phyloP scores from a whole-genome alignment of 2,888 invertebrate genomes.

The Agonopterix subpropinquella region DNA sequence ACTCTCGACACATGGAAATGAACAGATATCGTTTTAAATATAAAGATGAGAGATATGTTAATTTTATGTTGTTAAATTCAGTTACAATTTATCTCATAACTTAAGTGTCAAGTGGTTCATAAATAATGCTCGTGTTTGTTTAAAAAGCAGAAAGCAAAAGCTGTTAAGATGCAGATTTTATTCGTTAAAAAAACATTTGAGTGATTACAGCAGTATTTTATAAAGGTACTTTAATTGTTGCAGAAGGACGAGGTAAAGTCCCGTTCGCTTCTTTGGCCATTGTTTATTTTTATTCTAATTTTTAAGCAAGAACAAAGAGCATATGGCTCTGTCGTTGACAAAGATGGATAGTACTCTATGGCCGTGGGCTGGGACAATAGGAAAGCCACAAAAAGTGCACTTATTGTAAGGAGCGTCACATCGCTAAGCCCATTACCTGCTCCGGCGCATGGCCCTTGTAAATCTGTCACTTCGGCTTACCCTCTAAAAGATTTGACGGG shows the following conservation, averaged over 20 bases:
- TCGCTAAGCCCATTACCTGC: constrained; percentile 56
- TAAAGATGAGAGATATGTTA: constrained; percentile 49
- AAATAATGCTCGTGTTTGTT: constrained; percentile 17
- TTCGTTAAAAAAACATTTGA: no score
- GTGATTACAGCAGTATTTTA: not conserved
- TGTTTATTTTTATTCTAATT: constrained; percentile 63
- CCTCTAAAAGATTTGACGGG: constrained; percentile 34
- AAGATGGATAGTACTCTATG: constrained; percentile 53
- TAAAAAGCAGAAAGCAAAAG: constrained; percentile 6
- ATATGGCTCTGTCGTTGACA: constrained; percentile 54
- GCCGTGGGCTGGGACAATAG: constrained; percentile 46
- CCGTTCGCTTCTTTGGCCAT: constrained; percentile 32
- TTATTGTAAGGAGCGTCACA: constrained; percentile 43
- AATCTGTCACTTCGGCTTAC: constrained; percentile 54
- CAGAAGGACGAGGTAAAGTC: constrained; percentile 25
- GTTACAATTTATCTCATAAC: constrained; percentile 28
- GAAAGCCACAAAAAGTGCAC: constrained; percentile 42
- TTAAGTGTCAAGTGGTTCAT: constrained; percentile 11
- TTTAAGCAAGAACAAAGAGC: constrained; percentile 63
- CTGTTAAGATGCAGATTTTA: not conserved
- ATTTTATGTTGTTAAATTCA: constrained; percentile 39
- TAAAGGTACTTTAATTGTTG: constrained; percentile 3
- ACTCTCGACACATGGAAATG: constrained; percentile 21
- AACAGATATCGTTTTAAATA: constrained; percentile 17
- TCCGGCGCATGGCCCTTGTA: constrained; percentile 45